Conservation (phyloP, 2,113 vertebrate species). For the Tympanuchus pallidicinctus region DNA sequence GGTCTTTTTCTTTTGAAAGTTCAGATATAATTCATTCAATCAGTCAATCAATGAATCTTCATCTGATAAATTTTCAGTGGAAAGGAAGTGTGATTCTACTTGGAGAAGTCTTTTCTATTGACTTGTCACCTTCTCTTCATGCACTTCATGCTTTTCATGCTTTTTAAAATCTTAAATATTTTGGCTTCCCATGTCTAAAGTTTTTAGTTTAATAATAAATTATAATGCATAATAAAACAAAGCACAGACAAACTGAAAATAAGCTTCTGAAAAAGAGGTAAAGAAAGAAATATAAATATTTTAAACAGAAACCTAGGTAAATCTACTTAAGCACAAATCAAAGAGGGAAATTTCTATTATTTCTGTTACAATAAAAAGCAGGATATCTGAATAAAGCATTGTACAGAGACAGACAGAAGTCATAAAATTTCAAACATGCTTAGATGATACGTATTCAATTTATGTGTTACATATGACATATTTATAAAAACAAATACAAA, state of each 20-base stretch:
- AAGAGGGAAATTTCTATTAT: neutral
- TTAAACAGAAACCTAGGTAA: neutral
- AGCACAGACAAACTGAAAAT: neutral
- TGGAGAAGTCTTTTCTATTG: neutral
- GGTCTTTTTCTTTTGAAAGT: neutral
- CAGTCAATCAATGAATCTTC: neutral
- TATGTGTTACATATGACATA: neutral
- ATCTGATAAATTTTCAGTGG: neutral
- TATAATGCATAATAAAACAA: constrained; percentile 41
- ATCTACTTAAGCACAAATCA: neutral
- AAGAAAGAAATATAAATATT: constrained; percentile 28
- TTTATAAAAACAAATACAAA: neutral
- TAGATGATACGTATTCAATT: neutral
- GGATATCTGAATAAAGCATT: neutral
- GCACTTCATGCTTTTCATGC: neutral
- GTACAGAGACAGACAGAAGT: neutral
- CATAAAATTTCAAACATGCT: neutral
- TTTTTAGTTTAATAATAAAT: constrained; percentile 56
- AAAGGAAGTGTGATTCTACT: neutral
- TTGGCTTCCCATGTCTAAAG: neutral
- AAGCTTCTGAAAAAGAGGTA: neutral
- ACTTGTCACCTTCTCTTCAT: neutral
- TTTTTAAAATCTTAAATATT: constrained; percentile 2
- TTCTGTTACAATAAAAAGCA: neutral
- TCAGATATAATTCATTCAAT: neutral